These are phyloP conservation scores for Thoracochromis brauschi DNA, from an alignment of 2,113 vertebrate genomes.

Conservation along the genomic window DNA sequence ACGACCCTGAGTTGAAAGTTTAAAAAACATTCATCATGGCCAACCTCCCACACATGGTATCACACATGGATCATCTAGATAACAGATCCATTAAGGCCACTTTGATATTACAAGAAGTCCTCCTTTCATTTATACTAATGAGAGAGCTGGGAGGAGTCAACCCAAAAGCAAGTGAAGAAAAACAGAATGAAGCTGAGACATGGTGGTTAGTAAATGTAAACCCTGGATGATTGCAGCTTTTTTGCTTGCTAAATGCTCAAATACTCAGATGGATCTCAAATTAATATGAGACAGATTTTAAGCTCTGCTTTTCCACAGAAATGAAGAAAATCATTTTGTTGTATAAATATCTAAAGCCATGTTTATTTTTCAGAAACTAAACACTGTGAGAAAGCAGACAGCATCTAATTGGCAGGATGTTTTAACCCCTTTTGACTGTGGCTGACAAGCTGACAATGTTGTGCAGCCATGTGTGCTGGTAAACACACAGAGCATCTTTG, in stretches of 20 bases:
- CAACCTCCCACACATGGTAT: neutral
- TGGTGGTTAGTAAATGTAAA: constrained; percentile 5
- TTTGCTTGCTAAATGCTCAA: neutral
- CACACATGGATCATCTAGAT: constrained; percentile 38
- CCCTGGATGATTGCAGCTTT: neutral
- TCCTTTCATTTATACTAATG: neutral
- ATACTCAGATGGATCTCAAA: neutral
- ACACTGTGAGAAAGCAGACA: neutral
- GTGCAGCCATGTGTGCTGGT: constrained; percentile 44
- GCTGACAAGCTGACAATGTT: constrained; percentile 34
- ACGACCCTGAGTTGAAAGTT: neutral
- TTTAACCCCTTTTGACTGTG: neutral
- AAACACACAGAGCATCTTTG: constrained; percentile 34
- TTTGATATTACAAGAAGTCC: constrained; percentile 16
- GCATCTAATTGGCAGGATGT: constrained; percentile 15
- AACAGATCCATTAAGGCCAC: constrained; percentile 41
- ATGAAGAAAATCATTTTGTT: neutral
- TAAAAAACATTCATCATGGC: neutral
- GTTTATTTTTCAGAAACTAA: constrained; percentile 10
- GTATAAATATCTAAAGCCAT: neutral
- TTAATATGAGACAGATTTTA: neutral
- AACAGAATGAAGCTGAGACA: neutral
- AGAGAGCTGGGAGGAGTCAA: neutral
- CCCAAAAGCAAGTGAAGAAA: neutral
- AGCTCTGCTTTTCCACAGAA: neutral